Conservation (phyloP, 1,140 invertebrate species). For the Lepidostoma basale region DNA sequence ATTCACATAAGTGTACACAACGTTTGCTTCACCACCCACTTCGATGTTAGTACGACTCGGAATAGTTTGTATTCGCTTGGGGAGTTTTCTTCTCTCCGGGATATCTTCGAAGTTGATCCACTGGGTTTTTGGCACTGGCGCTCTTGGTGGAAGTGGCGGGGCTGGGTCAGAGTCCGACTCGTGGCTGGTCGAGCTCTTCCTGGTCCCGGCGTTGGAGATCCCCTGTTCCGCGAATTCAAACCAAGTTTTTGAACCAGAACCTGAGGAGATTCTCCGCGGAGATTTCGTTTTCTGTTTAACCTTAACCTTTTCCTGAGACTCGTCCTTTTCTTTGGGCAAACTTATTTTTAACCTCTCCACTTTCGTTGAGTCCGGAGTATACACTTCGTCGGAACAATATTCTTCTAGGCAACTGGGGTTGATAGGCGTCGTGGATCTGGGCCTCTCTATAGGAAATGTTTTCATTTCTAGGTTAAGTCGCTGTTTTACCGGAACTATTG, state of each 20-base stretch:
- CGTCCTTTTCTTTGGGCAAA: slow-evolving; percentile 67
- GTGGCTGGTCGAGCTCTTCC: slow-evolving; percentile 38
- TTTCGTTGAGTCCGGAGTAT: slow-evolving; percentile 49
- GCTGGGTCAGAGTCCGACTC: slow-evolving; percentile 49
- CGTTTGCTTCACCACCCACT: slow-evolving; percentile 47
- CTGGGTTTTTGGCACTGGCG: slow-evolving; percentile 57
- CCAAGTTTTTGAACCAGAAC: slow-evolving; percentile 63
- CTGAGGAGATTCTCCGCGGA: slow-evolving; percentile 54
- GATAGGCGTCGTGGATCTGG: slow-evolving; percentile 82
- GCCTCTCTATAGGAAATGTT: slow-evolving; percentile 85
- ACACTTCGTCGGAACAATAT: slow-evolving; percentile 62
- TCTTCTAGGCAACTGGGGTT: slow-evolving; percentile 80
- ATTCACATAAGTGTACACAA: slow-evolving; percentile 77
- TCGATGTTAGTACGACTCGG: slow-evolving; percentile 59
- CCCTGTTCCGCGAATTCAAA: slow-evolving; percentile 69
- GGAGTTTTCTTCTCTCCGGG: slow-evolving; percentile 76
- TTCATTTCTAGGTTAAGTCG: slow-evolving; percentile 70
- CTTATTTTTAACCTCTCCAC: slow-evolving; percentile 73
- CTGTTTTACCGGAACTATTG: slow-evolving; percentile 80
- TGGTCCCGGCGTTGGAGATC: slow-evolving; percentile 47
- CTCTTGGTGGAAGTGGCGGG: slow-evolving; percentile 61
- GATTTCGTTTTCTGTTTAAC: slow-evolving; percentile 52
- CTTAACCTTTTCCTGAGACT: slow-evolving; percentile 48
- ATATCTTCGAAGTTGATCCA: slow-evolving; percentile 89
- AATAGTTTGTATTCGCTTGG: slow-evolving; percentile 80